phyloP scores from a whole-genome alignment of 2,113 vertebrate species.

The Rhineura floridana region DNA sequence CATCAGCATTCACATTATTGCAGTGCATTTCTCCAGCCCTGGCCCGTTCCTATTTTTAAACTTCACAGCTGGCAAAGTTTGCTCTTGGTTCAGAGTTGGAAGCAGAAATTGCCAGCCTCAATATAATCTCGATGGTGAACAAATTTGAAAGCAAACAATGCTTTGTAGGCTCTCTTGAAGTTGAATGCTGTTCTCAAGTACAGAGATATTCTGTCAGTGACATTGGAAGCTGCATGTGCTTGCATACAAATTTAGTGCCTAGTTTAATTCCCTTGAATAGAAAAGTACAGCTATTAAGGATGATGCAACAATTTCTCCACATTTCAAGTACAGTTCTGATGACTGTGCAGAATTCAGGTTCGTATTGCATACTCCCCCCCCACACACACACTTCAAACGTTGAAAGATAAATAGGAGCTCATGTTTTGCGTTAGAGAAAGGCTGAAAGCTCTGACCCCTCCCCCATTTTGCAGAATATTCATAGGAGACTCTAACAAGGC shows the following conservation, averaged over 20 bases:
- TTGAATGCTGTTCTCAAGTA: conserved; percentile 15
- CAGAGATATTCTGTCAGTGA: conserved; percentile 11
- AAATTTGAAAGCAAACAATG: conserved; percentile 33
- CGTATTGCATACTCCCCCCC: too few species aligned
- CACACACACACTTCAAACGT: not conserved
- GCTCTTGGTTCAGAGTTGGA: conserved; percentile 13
- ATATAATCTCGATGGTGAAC: not conserved
- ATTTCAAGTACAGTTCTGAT: not conserved
- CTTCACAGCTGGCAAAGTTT: conserved; percentile 13
- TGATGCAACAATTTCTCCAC: not conserved
- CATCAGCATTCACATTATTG: not conserved
- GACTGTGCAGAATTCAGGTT: not conserved
- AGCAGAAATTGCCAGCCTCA: conserved; percentile 16
- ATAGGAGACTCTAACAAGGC: too few species aligned
- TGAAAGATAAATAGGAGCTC: not conserved
- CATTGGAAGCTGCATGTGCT: not conserved
- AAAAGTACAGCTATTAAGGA: not conserved
- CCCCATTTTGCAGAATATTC: too few species aligned
- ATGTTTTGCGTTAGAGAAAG: not conserved
- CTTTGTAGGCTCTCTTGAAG: conserved; percentile 11
- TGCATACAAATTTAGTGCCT: conserved; percentile 5
- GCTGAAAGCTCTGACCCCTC: not conserved
- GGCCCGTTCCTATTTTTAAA: not conserved
- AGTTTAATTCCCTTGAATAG: not conserved
- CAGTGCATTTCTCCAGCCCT: not conserved